Conservation (phyloP, 2,888 invertebrate species). For the Lasius platythorax region DNA sequence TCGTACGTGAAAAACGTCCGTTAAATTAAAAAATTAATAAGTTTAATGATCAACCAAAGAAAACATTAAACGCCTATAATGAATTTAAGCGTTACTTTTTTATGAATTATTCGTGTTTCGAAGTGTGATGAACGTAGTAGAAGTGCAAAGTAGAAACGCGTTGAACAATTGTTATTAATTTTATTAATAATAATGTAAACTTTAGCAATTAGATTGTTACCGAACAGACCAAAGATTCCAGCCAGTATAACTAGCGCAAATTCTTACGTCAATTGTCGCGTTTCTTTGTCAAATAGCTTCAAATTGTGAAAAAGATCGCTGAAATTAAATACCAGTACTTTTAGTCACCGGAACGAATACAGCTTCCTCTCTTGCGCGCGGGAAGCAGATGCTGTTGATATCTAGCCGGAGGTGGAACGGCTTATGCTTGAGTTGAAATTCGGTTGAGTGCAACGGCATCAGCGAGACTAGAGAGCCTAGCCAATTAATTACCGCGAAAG, state of each 20-base stretch:
- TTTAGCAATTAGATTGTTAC: background rate
- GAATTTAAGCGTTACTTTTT: background rate
- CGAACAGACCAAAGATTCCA: background rate
- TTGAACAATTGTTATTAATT: background rate
- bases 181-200: background rate
- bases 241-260: background rate
- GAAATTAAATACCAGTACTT: background rate
- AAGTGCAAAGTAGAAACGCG: background rate
- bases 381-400: slow-evolving; percentile 28
- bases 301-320: background rate
- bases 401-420: slow-evolving; percentile 13
- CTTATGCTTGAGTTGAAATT: slow-evolving; percentile 66
- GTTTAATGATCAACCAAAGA: background rate
- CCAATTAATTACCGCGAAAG: slow-evolving; percentile 74
- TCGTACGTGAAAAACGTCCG: background rate
- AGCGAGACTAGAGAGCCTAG: slow-evolving; percentile 41
- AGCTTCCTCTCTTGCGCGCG: background rate
- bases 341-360: slow-evolving; percentile 3
- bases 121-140: background rate
- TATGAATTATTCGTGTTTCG: background rate
- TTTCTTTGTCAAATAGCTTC: background rate
- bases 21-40: background rate
- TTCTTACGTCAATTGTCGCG: background rate
- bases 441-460: slow-evolving; percentile 62
- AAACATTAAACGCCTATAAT: background rate